phyloP scores from a whole-genome alignment of 2,113 vertebrate species.

The Bothrops jararaca region DNA sequence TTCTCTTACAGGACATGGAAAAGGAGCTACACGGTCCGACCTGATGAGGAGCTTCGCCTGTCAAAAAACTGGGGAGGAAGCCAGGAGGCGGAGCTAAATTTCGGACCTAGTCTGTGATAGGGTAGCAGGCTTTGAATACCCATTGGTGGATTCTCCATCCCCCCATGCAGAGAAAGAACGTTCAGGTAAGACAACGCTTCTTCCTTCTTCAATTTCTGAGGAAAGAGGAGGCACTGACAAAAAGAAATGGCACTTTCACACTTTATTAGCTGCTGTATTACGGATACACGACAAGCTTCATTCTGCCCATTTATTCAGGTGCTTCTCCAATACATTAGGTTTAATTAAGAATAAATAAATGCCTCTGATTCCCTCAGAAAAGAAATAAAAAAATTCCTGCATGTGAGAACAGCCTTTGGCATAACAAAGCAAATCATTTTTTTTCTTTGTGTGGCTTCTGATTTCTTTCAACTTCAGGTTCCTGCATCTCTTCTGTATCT shows the following conservation, averaged over 20 bases:
- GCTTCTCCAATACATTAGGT: conserved; percentile 27
- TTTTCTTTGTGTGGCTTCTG: background rate
- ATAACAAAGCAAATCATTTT: conserved; percentile 4
- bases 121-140: no score
- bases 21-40: no score
- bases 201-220: background rate
- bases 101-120: no score
- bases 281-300: conserved; percentile 19
- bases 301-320: conserved; percentile 18
- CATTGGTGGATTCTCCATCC: no score
- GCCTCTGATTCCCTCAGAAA: conserved; percentile 7
- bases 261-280: conserved; percentile 18
- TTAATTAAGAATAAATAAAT: conserved; percentile 23
- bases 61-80: no score
- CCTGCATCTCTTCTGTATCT: background rate
- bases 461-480: background rate
- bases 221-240: conserved; percentile 3
- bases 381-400: background rate
- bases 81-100: no score
- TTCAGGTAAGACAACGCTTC: no score
- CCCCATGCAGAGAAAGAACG: no score
- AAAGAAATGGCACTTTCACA: background rate
- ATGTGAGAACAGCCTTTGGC: background rate
- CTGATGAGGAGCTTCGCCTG: no score
- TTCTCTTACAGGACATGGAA: no score